Conservation (phyloP, 2,888 invertebrate species). For the Eubasilissa splendida region DNA sequence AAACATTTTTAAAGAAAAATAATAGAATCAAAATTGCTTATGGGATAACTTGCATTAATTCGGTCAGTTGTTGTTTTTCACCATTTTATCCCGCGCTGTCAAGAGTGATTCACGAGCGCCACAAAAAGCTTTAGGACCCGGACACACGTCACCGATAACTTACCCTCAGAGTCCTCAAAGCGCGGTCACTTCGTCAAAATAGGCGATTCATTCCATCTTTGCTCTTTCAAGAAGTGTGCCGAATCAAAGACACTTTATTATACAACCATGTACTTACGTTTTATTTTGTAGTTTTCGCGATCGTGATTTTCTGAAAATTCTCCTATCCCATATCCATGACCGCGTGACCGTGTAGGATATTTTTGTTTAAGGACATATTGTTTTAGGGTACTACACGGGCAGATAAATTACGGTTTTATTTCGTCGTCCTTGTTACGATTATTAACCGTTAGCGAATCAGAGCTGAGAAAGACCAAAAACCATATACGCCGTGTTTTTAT, state of each 20-base stretch:
- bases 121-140: constrained; percentile 44
- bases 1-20: too few species aligned
- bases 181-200: constrained; percentile 3
- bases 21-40: constrained; percentile 12
- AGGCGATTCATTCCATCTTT: neutral
- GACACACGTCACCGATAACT: constrained; percentile 14
- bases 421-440: constrained; percentile 31
- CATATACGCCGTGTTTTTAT: too few species aligned
- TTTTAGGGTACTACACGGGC: constrained; percentile 45
- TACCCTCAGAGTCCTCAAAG: neutral
- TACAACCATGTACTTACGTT: neutral
- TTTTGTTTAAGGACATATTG: constrained; percentile 49
- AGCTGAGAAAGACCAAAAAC: neutral
- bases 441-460: constrained; percentile 34
- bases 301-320: constrained; percentile 44
- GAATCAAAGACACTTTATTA: neutral
- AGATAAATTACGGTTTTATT: constrained; percentile 40
- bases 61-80: constrained; percentile 43
- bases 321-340: constrained; percentile 37
- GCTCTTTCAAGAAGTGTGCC: neutral
- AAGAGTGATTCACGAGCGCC: constrained; percentile 49
- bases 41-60: constrained; percentile 5
- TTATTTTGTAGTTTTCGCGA: neutral
- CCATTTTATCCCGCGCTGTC: constrained; percentile 52
- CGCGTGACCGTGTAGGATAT: constrained; percentile 42